Conservation (phyloP, 2,888 invertebrate genomes). For the Serripes groenlandicus region DNA sequence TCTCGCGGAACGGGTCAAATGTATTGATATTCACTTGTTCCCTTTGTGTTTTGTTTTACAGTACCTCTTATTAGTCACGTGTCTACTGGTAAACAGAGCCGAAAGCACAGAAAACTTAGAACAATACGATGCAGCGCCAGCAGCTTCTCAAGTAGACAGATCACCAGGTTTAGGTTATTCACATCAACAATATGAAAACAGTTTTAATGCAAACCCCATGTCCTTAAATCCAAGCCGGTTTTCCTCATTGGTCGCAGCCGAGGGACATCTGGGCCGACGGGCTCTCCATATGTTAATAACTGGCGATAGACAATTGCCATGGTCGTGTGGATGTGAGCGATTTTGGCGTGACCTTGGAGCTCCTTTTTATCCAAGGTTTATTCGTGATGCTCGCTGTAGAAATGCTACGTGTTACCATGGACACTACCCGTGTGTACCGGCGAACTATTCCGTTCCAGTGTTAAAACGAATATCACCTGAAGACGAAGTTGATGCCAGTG, state of each 20-base stretch:
- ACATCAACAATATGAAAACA: slow-evolving; percentile 7
- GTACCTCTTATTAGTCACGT: too few relatives aligned
- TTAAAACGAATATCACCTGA: slow-evolving; percentile 9
- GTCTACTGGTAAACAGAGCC: too few relatives aligned
- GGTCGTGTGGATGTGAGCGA: slow-evolving; percentile 25
- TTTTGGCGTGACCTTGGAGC: slow-evolving; percentile 46
- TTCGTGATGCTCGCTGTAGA: slow-evolving; percentile 30
- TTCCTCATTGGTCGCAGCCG: slow-evolving; percentile 2
- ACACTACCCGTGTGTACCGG: slow-evolving; percentile 42
- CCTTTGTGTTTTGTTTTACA: too few relatives aligned
- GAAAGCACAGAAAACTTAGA: too few relatives aligned
- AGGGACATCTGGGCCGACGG: background rate
- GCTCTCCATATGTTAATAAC: background rate
- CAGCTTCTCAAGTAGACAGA: too few relatives aligned
- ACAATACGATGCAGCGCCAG: too few relatives aligned
- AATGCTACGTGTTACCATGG: slow-evolving; percentile 31
- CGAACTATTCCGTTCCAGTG: slow-evolving; percentile 19
- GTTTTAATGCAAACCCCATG: background rate
- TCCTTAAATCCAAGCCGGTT: background rate
- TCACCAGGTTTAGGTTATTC: too few relatives aligned
- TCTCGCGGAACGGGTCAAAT: too few relatives aligned
- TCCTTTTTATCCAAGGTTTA: slow-evolving; percentile 33
- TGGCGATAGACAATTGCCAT: slow-evolving; percentile 13
- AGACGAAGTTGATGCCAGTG: background rate
- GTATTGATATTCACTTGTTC: too few relatives aligned